Evolutionary conservation across 30 jellyfish, hydroid and myxozoan genomes (phyloP).

Genomic region (Turritopsis dohrnii): DNA sequence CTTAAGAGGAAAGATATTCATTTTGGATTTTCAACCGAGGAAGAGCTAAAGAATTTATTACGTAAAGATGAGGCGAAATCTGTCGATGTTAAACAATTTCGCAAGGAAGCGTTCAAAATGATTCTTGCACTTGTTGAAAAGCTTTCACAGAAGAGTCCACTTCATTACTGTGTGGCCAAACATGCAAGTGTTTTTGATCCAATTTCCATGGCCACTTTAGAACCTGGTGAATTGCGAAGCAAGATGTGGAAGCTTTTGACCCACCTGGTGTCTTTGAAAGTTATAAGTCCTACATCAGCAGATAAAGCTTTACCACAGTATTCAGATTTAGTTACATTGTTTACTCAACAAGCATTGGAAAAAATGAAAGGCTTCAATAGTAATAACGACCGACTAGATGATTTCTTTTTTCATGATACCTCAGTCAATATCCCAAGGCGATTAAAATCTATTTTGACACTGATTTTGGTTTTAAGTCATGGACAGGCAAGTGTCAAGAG

Average conservation of each 20-base stretch:
- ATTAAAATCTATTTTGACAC: too few relatives aligned
- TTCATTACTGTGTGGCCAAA: too few relatives aligned
- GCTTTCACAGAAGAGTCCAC: too few relatives aligned
- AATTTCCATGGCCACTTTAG: neutral
- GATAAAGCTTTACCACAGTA: neutral
- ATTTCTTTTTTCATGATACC: too few relatives aligned
- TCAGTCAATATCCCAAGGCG: too few relatives aligned
- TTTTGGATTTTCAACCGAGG: too few relatives aligned
- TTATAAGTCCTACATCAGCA: neutral
- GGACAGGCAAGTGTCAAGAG: neutral
- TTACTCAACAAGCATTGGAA: neutral
- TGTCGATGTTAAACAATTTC: too few relatives aligned
- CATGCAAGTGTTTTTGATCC: constrained; percentile 9
- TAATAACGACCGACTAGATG: neutral
- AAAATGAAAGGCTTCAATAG: neutral
- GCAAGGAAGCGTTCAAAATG: too few relatives aligned
- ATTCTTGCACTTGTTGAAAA: too few relatives aligned
- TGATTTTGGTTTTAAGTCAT: neutral
- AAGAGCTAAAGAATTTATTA: too few relatives aligned
- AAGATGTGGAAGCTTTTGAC: neutral
- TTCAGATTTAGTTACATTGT: neutral
- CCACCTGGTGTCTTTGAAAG: neutral
- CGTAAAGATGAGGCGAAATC: too few relatives aligned
- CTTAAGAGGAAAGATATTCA: too few relatives aligned
- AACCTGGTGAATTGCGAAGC: neutral